Evolutionary conservation across 2,888 invertebrate genomes (phyloP), one percentile per base, ranked within the genome.

Genomic region (Campaea margaritaria): DNA sequence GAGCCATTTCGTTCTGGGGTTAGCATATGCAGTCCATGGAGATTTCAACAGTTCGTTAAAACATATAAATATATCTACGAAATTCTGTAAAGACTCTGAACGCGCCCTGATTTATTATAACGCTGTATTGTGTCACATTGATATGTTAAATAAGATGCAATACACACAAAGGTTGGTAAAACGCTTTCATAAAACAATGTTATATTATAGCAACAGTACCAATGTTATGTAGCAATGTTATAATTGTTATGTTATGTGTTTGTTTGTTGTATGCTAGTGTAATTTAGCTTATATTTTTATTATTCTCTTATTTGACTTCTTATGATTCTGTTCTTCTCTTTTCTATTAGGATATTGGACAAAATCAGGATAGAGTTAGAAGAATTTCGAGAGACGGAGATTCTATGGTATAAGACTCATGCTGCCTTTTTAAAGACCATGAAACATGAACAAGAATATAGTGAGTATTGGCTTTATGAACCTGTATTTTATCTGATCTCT

Each of bases 41-140:
- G 95, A 96, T 64, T 96, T 94, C 76, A 96, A 96, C 72, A 94
- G 93, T 72, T 96, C 96, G 0, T 84, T 96, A 58, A 81, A 75
- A 58, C 87, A 90, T 69, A 83, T 79, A 79, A 95, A 96, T 70
- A 94, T 94, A 72, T 94, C 95, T 53, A 78, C 96, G 46, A 94
- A 94, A 74, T 79, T 96, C 45, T 93, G 95, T 69, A 95, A 95
- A 0, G 87, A 89, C 47, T 94, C 95, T 83, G 93, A 94, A 65
- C 88, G 94, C 43, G 95, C 95, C 0, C 83, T 86, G 14, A 94
- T 93, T 65, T 93, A 95, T 60, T 94, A 93, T 76, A 93, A 94
- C 82, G 95, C 95, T 0, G 94, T 95, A 13, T 75, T 94, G 47
- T 97, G 97, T 81, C 95, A 95, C 76, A 92, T 93, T 59, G 94